Conservation (phyloP, 2,888 invertebrate genomes). For the Monopis laevigella region DNA sequence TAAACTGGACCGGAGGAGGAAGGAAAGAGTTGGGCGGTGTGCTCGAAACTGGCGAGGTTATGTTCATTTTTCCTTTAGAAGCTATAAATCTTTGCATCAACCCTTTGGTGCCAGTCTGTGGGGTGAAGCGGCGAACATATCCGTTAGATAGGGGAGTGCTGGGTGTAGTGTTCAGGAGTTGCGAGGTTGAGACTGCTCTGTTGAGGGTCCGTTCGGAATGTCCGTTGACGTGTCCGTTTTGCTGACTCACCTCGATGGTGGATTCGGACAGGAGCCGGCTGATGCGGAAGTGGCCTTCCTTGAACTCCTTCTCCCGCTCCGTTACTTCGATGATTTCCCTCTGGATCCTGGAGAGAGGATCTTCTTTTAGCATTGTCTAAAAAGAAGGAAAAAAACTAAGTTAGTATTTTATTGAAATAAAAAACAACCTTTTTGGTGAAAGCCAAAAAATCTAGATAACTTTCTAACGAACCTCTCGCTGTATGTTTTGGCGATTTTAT, state of each 20-base stretch:
- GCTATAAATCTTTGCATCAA: constrained; percentile 88
- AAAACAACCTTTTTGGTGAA: too few relatives aligned
- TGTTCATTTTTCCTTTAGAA: constrained; percentile 75
- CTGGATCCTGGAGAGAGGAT: constrained; percentile 84
- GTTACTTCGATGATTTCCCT: constrained; percentile 89
- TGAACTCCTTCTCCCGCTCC: constrained; percentile 83
- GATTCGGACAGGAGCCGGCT: constrained; percentile 56
- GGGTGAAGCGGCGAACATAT: constrained; percentile 69
- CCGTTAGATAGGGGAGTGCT: constrained; percentile 53
- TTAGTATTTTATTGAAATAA: too few relatives aligned
- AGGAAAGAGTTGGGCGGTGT: constrained; percentile 28
- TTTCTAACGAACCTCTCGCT: too few relatives aligned
- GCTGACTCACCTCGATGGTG: constrained; percentile 54
- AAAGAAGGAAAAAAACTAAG: constrained; percentile 30
- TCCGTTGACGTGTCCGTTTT: constrained; percentile 50
- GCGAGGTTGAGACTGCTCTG: constrained; percentile 56
- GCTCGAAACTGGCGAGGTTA: constrained; percentile 32
- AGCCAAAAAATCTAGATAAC: too few relatives aligned
- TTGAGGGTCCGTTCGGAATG: constrained; percentile 37
- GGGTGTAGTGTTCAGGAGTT: constrained; percentile 44
- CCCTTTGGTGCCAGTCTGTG: constrained; percentile 75
- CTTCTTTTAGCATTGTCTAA: constrained; percentile 70
- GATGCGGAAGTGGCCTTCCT: constrained; percentile 65
- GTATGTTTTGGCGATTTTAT: too few relatives aligned
- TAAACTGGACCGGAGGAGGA: constrained; percentile 23